Base-by-base conservation (phyloP, 2,888 invertebrate species). In the Chrysina gloriosa region DNA sequence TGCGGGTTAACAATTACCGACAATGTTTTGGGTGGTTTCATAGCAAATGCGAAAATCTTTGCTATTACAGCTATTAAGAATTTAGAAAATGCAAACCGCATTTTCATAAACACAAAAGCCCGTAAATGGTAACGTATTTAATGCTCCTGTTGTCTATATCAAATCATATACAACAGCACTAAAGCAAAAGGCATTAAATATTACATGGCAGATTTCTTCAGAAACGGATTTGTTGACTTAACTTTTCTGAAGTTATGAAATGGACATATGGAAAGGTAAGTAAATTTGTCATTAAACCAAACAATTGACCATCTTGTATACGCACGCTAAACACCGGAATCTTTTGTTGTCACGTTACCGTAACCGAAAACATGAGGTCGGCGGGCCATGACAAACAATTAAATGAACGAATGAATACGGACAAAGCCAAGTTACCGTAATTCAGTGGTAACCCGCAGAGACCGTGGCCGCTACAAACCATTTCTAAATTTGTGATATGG, bases 331-430 rank as follows among this genome's bases (percentile, higher is more conserved):
- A 56, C 36, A 39, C 39, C 23, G 25, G 39, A 39, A 39, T 58
- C 58, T 58, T 58, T 58, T 58, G 58, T 58, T 39, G 58, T 58
- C 58, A 39, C 58, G 58, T 39, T 58, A 58, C 58, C 58, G 39
- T 39, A 58, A 58, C 39, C 58, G 58, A 58, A 58, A 58, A 58
- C 58, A 58, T 25, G 58, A 58, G 58, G 39, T 58, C 39, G 27
- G 14, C 58, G 58, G 58, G 58, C 58, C 58, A 58, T 58, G 58
- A 58, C 58, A 58, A 58, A 58, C 58, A 58, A 58, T 58, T 58
- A 58, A 42, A 58, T 58, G 58, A 58, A 39, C 58, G 58, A 58
- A 58, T 25, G 58, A 58, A 39, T 58, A 36, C 58, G 25, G 58
- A 58, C 58, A 58, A 58, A 58, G 39, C 58, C 39, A 39, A 39